phyloP scores from a whole-genome alignment of 2,113 vertebrate genomes.

The Eidolon helvum region DNA sequence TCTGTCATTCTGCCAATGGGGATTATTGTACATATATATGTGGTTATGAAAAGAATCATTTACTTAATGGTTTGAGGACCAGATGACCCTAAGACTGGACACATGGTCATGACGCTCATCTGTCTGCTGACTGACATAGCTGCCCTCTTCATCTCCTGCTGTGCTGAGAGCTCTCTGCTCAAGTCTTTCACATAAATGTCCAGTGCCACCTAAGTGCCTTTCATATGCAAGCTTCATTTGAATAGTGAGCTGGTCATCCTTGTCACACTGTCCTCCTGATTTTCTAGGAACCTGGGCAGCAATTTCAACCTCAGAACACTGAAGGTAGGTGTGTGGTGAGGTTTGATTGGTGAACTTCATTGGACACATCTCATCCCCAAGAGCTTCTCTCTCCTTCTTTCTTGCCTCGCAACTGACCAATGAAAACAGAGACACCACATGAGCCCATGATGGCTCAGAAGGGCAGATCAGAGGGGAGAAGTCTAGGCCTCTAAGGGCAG shows the following conservation, averaged over 20 bases:
- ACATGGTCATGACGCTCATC: fast-evolving
- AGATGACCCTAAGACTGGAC: background rate
- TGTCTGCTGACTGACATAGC: background rate
- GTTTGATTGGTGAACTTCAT: background rate
- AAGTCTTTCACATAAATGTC: background rate
- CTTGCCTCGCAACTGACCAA: background rate
- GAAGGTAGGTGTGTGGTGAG: conserved; percentile 31
- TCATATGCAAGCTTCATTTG: background rate
- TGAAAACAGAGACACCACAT: background rate
- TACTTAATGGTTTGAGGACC: background rate
- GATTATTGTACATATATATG: background rate
- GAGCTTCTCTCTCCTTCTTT: background rate
- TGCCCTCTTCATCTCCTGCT: background rate
- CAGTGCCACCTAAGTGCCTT: background rate
- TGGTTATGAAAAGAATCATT: background rate
- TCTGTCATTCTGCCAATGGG: background rate
- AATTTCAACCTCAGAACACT: background rate
- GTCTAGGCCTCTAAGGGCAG: background rate
- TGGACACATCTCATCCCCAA: background rate
- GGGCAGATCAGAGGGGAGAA: background rate
- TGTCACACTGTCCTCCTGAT: background rate
- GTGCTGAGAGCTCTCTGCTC: background rate
- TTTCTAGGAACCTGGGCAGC: conserved; percentile 30
- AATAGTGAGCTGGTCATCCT: background rate
- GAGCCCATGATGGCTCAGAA: background rate